Evolutionary conservation across 2,113 vertebrate genomes (phyloP).

Genomic region (Sus scrofa): DNA sequence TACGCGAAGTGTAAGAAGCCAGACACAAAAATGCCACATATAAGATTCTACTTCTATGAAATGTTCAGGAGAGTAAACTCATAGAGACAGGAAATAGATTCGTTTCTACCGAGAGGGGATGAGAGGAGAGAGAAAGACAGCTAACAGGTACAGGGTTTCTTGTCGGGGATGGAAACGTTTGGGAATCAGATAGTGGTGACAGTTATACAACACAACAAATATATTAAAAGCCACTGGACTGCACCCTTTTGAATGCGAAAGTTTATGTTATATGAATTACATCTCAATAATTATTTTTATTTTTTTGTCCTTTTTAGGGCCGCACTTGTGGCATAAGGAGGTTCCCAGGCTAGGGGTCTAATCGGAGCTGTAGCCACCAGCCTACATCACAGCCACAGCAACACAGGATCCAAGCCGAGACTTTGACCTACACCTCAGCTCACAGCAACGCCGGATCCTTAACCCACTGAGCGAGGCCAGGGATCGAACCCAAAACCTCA

Average conservation of each 20-base stretch:
- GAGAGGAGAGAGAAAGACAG: not conserved
- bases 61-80: not conserved
- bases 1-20: not conserved
- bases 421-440: too few species aligned
- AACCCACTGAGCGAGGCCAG: too few species aligned
- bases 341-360: too few species aligned
- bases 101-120: not conserved
- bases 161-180: not conserved
- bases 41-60: not conserved
- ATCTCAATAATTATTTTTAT: not conserved
- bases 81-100: not conserved
- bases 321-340: too few species aligned
- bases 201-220: not conserved
- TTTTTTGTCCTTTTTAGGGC: too few species aligned
- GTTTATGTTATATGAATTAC: not conserved
- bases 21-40: not conserved
- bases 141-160: not conserved
- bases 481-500: too few species aligned
- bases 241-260: not conserved
- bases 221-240: not conserved
- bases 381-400: too few species aligned
- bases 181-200: not conserved
- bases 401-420: too few species aligned
- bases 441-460: too few species aligned
- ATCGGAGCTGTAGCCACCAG: too few species aligned